phyloP scores from a whole-genome alignment of 2,113 vertebrate genomes.

The Gobiocypris rarus region DNA sequence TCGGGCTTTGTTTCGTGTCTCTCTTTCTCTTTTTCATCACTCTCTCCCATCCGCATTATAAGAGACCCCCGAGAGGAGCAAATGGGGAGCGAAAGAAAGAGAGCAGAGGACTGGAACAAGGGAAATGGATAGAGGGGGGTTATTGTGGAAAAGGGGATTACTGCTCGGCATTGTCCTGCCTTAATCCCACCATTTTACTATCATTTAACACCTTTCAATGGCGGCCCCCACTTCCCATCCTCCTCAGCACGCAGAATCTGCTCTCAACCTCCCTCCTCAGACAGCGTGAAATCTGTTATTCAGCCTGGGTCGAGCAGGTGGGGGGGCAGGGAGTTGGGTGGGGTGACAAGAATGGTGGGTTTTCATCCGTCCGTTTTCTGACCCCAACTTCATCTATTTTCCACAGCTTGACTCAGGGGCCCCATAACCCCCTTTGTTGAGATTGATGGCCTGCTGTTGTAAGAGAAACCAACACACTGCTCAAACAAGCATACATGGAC shows the following conservation, averaged over 20 bases:
- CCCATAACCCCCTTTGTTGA: constrained; percentile 63
- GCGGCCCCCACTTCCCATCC: constrained; percentile 34
- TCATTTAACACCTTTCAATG: constrained; percentile 70
- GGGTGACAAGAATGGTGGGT: constrained; percentile 1
- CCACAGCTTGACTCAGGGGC: constrained; percentile 48
- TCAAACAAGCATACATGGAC: constrained; percentile 30
- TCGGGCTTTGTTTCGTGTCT: neutral
- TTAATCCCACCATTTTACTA: constrained; percentile 66
- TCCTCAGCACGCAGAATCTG: constrained; percentile 45
- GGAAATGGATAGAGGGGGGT: constrained; percentile 16
- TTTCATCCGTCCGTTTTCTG: constrained; percentile 54
- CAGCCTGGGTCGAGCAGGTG: constrained; percentile 37
- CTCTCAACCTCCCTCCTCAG: constrained; percentile 56
- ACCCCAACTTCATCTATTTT: constrained; percentile 65
- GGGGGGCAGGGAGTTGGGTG: constrained; percentile 2
- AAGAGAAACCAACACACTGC: constrained; percentile 54
- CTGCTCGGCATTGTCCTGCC: constrained; percentile 60
- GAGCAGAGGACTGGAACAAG: constrained; percentile 25
- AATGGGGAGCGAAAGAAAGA: constrained; percentile 29
- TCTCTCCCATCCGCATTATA: constrained; percentile 52
- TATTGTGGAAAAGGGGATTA: constrained; percentile 64
- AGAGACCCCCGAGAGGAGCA: constrained; percentile 46
- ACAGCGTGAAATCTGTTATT: constrained; percentile 63
- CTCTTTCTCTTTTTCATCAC: constrained; percentile 26
- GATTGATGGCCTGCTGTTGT: constrained; percentile 70